Base-by-base conservation (phyloP, 2,888 invertebrate genomes). In the Lasioglossum leucozonium region DNA sequence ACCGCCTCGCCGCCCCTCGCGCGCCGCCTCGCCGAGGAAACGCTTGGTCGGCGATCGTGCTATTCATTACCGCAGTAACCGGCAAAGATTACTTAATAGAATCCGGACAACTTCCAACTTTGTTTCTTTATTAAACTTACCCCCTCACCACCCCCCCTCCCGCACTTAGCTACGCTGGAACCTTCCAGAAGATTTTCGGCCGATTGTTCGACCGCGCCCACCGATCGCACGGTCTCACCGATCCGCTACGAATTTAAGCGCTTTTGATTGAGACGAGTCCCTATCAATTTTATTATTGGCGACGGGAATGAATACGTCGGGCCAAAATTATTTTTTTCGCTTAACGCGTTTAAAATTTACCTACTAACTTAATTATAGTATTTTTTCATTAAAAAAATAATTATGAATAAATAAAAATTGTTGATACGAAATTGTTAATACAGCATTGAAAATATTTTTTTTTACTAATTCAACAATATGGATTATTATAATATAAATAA, bases 61-160 rank as follows among this genome's bases (percentile, higher is more conserved):
- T 79, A 87, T 90, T 90, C 90, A 91, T 90, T 90, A 88, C 82
- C 69, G 73, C 62, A 86, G 82, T 88, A 86, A 90, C 81, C 77
- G 81, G 71, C 81, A 65, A 79, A 72, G 86, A 82, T 84, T 84
- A 77, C 88, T 87, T 90, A 90, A 90, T 89, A 90, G 89, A 90
- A 90, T 90, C 84, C 84, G 76, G 65, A 58, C 73, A 76, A 82
- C 76, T 71, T 79, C 77, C 69, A 75, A 81, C 77, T 77, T 78
- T 76, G 81, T 75, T 77, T 71, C 51, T 82, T 77, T 69, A 44
- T 67, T 47, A 26, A 47, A 78, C 44, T 22, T 69, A 6, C 6
- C 3, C 30, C n/a, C 26, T 40, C 30, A 26, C 22, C 22, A 4
- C 34, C 18, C 26, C 18, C 26, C 18, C 1, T 8, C 30, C 11